A percentile compares a stretch with the other conserved stretches of the same genome.
Evolutionary conservation across 1,140 invertebrate species (phyloP).

Genomic region (Drosophila nigrodunni): DNA sequence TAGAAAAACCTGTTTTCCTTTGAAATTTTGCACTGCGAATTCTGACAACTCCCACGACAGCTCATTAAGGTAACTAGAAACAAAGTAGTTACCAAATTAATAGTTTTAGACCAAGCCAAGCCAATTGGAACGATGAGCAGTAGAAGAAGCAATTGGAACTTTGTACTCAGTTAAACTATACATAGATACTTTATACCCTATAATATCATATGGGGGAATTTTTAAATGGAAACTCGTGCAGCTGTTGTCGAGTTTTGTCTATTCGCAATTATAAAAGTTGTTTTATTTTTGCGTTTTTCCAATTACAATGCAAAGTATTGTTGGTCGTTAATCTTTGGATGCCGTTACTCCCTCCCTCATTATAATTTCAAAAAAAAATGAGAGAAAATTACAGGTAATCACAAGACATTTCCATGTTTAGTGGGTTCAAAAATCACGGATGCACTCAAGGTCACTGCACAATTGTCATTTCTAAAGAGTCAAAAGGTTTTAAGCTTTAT

Average conservation of each 20-base stretch:
- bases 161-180: background rate
- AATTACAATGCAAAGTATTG: constrained; percentile 10
- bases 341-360: constrained; percentile 37
- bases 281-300: background rate
- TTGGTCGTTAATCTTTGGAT: constrained; percentile 31
- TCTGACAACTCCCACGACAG: background rate
- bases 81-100: no score
- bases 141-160: constrained; percentile 10
- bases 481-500: background rate
- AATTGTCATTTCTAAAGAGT: background rate
- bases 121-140: background rate
- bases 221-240: constrained; percentile 23
- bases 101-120: background rate
- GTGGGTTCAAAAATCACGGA: constrained; percentile 1
- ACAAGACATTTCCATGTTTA: constrained; percentile 7
- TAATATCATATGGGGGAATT: constrained; percentile 7
- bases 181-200: background rate
- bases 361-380: constrained; percentile 24
- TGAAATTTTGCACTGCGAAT: background rate
- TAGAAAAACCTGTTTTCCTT: background rate
- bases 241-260: constrained; percentile 9
- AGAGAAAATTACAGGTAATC: constrained; percentile 28
- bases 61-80: background rate
- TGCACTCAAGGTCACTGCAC: constrained; percentile 1
- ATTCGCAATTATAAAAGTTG: constrained; percentile 13